These are phyloP conservation scores for Dolichopus griseipennis DNA, from an alignment of 2,888 invertebrate genomes.

Conservation along the genomic window DNA sequence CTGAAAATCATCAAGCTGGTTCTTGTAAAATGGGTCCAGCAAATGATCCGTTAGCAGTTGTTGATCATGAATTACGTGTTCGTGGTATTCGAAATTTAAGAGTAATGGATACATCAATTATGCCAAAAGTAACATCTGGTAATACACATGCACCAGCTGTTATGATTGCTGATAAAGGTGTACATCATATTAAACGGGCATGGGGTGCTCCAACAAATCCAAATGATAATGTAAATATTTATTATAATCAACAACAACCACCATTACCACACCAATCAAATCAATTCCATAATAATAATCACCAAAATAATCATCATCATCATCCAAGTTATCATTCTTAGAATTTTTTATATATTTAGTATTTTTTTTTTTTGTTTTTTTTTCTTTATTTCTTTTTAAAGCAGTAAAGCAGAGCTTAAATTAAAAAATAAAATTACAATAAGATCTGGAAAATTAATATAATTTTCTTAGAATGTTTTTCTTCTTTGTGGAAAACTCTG, in stretches of 20 bases:
- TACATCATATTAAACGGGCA: constrained; percentile 38
- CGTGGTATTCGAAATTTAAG: constrained; percentile 59
- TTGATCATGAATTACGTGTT: constrained; percentile 54
- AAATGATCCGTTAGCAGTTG: constrained; percentile 63
- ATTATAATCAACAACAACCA: background rate
- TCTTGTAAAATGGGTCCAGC: constrained; percentile 74
- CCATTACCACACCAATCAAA: background rate
- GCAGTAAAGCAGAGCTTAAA: too few relatives aligned
- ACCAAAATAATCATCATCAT: background rate
- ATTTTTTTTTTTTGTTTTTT: background rate
- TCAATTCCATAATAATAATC: background rate
- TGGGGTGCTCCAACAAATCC: constrained; percentile 34
- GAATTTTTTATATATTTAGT: background rate
- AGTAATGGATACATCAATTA: constrained; percentile 70
- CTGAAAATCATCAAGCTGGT: constrained; percentile 76
- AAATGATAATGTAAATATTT: background rate
- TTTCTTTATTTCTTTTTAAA: background rate
- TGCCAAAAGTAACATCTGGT: constrained; percentile 66
- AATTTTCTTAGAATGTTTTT: background rate
- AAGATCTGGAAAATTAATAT: too few relatives aligned
- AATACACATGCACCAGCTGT: constrained; percentile 70
- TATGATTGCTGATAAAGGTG: constrained; percentile 71
- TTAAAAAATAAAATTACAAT: too few relatives aligned
- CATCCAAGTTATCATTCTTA: background rate
- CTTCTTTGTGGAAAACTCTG: background rate